Percentiles rank a stretch among this genome's conserved stretches.
phyloP scores from a whole-genome alignment of 2,888 invertebrate species.

The Cephus nigrinus region DNA sequence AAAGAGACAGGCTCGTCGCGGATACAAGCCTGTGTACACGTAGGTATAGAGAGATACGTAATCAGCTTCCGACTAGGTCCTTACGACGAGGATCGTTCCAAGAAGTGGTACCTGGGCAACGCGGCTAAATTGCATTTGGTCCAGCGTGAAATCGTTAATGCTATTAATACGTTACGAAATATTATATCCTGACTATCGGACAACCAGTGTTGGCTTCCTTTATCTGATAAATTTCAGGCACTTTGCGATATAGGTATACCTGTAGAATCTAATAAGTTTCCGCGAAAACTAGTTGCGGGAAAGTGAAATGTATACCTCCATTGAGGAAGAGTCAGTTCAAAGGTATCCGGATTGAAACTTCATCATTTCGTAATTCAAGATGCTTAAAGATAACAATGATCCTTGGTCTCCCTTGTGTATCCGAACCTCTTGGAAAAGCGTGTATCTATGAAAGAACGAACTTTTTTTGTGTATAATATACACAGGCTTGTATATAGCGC shows the following conservation, averaged over 20 bases:
- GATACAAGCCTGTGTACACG: background rate
- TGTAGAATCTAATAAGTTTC: no score
- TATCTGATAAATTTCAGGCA: no score
- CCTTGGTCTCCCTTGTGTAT: no score
- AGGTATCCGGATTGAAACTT: no score
- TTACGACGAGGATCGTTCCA: background rate
- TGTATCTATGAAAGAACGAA: no score
- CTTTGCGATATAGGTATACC: no score
- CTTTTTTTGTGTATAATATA: background rate
- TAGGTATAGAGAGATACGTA: background rate
- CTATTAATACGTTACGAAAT: constrained; percentile 12
- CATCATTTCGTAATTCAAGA: no score
- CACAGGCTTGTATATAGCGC: background rate
- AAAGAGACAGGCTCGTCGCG: background rate
- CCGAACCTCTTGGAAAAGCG: no score
- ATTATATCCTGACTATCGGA: background rate
- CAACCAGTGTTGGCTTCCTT: background rate
- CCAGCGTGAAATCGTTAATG: constrained; percentile 19
- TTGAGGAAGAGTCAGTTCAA: no score
- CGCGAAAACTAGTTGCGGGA: no score
- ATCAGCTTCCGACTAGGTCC: background rate
- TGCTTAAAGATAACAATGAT: no score
- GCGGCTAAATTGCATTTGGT: background rate
- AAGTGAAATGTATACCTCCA: no score
- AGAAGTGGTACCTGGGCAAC: background rate